Conservation (phyloP, 2,113 vertebrate species). For the Megalops atlanticus region DNA sequence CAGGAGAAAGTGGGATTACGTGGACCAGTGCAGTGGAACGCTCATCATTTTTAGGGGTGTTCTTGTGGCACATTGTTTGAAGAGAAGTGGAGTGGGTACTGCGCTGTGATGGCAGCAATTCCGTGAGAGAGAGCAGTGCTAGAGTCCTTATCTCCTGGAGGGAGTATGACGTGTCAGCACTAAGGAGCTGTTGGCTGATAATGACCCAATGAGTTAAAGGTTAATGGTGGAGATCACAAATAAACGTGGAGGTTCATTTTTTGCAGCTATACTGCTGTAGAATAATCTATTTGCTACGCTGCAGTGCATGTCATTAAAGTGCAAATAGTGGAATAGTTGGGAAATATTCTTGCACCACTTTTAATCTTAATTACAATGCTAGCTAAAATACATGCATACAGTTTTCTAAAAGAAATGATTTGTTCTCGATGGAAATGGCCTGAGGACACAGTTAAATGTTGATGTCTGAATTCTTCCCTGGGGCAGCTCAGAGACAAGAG, state of each 20-base stretch:
- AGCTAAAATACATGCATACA: too few species aligned
- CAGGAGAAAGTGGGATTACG: neutral
- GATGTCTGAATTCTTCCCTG: too few species aligned
- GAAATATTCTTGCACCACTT: too few species aligned
- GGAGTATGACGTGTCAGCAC: neutral
- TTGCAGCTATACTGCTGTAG: neutral
- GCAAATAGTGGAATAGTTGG: neutral
- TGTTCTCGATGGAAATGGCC: neutral
- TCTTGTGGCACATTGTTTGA: neutral
- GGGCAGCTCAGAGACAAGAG: too few species aligned
- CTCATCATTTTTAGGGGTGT: neutral
- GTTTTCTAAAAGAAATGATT: neutral
- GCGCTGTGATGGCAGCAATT: neutral
- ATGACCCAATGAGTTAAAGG: neutral
- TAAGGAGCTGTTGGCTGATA: neutral
- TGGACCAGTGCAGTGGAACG: neutral
- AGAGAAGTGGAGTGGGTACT: neutral
- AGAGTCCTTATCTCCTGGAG: neutral
- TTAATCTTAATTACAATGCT: too few species aligned
- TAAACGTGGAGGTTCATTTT: neutral
- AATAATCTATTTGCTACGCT: neutral
- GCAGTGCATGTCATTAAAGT: neutral
- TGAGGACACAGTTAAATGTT: too few species aligned
- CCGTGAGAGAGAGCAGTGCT: conserved; percentile 11
- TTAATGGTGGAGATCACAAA: too few species aligned